These are phyloP conservation scores for Amia ocellicauda DNA, from an alignment of 2,113 vertebrate genomes.

Conservation along the genomic window DNA sequence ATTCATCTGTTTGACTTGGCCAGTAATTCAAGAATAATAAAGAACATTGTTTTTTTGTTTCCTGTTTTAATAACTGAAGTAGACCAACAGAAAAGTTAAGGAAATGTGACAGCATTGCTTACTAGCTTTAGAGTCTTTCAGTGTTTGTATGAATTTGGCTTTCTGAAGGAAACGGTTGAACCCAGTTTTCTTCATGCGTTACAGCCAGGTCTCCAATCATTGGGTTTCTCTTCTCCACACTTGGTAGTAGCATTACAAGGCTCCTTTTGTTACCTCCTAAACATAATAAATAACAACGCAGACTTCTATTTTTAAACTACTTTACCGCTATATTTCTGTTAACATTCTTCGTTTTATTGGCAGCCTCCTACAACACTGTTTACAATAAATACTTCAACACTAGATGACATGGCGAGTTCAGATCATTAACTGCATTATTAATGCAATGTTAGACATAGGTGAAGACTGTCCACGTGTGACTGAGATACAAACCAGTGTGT, in stretches of 20 bases:
- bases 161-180: not conserved
- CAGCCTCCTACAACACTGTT: constrained; percentile 12
- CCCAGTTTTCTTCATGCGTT: constrained; percentile 6
- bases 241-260: constrained; percentile 23
- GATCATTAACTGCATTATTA: constrained; percentile 23
- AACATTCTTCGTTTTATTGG: constrained; percentile 27
- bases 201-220: not conserved
- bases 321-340: constrained; percentile 27
- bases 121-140: too few species aligned
- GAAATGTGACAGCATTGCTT: too few species aligned
- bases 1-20: too few species aligned
- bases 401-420: constrained; percentile 18
- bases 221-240: not conserved
- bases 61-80: too few species aligned
- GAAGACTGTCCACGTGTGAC: constrained; percentile 6
- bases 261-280: constrained; percentile 29
- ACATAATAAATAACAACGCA: constrained; percentile 20
- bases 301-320: constrained; percentile 19
- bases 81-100: too few species aligned
- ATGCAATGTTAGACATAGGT: constrained; percentile 14
- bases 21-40: too few species aligned
- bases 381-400: constrained; percentile 39
- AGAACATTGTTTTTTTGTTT: too few species aligned
- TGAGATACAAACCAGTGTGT: not conserved
- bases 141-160: not conserved